phyloP scores from a whole-genome alignment of 1,140 invertebrate species.

The Eriocheir sinensis region DNA sequence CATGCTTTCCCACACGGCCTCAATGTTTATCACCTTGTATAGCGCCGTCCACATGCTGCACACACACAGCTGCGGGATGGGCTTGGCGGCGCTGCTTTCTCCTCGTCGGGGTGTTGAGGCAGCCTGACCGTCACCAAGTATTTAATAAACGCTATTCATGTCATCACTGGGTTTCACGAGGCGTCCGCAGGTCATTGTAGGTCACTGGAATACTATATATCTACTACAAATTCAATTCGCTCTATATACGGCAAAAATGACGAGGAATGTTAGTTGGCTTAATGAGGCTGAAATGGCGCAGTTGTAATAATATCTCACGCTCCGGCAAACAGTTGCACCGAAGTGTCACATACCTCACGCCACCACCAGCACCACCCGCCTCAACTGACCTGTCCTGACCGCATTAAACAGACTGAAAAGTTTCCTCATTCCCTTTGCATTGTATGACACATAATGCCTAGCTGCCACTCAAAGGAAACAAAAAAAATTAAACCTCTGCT shows the following conservation, averaged over 20 bases:
- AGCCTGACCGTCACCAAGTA: not conserved
- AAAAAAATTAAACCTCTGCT: no score
- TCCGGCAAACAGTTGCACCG: not conserved
- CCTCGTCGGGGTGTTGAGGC: not conserved
- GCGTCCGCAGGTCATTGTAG: no score
- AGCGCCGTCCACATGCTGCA: not conserved
- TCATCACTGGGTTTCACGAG: no score
- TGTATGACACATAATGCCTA: not conserved
- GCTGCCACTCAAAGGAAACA: not conserved
- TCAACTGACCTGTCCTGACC: not conserved
- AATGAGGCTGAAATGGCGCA: not conserved
- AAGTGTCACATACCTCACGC: not conserved
- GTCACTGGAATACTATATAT: no score
- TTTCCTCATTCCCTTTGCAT: not conserved
- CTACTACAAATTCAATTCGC: no score
- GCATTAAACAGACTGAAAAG: not conserved
- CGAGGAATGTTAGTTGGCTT: not conserved
- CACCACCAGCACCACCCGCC: not conserved
- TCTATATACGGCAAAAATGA: no score
- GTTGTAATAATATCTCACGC: not conserved
- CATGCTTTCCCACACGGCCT: not conserved
- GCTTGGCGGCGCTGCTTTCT: not conserved
- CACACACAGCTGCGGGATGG: not conserved
- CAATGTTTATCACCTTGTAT: not conserved
- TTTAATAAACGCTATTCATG: not conserved